Conservation (phyloP, 2,797 vertebrate species). For the Centropyge bicolor region DNA sequence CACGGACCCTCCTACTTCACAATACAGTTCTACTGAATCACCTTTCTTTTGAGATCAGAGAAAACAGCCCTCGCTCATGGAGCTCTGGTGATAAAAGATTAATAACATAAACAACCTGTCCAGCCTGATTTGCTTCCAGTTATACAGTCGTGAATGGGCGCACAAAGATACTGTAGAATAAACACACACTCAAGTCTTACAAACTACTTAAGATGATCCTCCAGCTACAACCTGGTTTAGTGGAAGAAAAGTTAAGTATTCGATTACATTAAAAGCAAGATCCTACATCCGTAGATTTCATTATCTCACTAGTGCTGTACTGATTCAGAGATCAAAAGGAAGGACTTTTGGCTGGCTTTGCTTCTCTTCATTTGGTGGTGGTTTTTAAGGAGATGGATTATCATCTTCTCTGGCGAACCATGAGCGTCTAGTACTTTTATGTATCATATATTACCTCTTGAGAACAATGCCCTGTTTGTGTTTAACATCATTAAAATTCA, state of each 20-base stretch:
- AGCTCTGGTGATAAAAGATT: conserved; percentile 54
- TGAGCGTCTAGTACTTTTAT: not conserved
- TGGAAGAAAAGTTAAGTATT: not conserved
- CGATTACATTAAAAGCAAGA: conserved; percentile 8
- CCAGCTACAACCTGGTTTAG: not conserved
- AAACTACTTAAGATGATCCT: not conserved
- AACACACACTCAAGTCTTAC: not conserved
- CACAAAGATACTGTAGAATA: not conserved
- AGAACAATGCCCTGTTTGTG: conserved; percentile 27
- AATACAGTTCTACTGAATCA: conserved; percentile 28
- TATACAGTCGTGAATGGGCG: conserved; percentile 3
- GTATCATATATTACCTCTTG: conserved; percentile 3
- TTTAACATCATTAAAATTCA: conserved; percentile 52
- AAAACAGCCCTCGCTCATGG: conserved; percentile 41
- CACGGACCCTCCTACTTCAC: conserved; percentile 27
- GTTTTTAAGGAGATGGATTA: conserved; percentile 9
- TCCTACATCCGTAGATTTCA: not conserved
- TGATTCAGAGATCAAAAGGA: conserved; percentile 8
- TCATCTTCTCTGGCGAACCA: conserved; percentile 19
- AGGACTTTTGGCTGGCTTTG: not conserved
- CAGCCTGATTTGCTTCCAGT: conserved; percentile 47
- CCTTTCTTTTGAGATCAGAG: conserved; percentile 59
- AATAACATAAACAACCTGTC: conserved; percentile 58
- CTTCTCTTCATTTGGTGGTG: not conserved
- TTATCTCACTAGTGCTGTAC: conserved; percentile 8